Conservation (phyloP, 2,888 invertebrate species). For the Oegoconia quadripuncta region DNA sequence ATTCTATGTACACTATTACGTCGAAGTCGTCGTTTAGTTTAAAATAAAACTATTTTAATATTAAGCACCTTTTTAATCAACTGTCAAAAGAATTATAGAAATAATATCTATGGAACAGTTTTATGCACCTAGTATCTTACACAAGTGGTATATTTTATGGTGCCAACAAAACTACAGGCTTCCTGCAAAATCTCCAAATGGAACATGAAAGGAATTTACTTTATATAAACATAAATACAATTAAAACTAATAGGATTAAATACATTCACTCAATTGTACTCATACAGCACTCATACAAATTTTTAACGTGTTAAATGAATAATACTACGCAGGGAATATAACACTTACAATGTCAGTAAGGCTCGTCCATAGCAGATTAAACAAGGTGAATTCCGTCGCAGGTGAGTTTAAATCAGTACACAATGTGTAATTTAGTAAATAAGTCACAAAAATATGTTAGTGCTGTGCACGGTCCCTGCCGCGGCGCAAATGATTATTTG, state of each 20-base stretch:
- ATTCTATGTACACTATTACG: no score
- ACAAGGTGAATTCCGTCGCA: no score
- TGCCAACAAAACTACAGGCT: slow-evolving; percentile 52
- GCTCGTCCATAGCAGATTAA: no score
- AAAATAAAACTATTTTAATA: slow-evolving; percentile 35
- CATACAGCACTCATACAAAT: slow-evolving; percentile 51
- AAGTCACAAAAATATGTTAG: no score
- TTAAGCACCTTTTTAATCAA: slow-evolving; percentile 76
- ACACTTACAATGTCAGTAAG: no score
- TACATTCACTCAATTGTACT: slow-evolving; percentile 67
- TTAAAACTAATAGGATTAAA: slow-evolving; percentile 71
- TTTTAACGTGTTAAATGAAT: no score
- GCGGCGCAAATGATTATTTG: no score
- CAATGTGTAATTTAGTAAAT: no score
- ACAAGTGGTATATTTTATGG: slow-evolving; percentile 40
- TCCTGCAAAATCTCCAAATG: slow-evolving; percentile 45
- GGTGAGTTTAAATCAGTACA: no score
- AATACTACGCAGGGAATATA: no score
- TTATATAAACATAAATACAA: slow-evolving; percentile 44
- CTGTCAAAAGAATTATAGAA: slow-evolving; percentile 68
- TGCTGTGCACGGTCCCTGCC: no score
- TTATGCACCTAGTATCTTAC: slow-evolving; percentile 52
- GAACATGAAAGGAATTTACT: slow-evolving; percentile 52
- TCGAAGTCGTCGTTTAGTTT: no score
- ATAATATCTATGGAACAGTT: slow-evolving; percentile 61